Conservation (phyloP, 2,888 invertebrate genomes). For the Luperina nickerlii region DNA sequence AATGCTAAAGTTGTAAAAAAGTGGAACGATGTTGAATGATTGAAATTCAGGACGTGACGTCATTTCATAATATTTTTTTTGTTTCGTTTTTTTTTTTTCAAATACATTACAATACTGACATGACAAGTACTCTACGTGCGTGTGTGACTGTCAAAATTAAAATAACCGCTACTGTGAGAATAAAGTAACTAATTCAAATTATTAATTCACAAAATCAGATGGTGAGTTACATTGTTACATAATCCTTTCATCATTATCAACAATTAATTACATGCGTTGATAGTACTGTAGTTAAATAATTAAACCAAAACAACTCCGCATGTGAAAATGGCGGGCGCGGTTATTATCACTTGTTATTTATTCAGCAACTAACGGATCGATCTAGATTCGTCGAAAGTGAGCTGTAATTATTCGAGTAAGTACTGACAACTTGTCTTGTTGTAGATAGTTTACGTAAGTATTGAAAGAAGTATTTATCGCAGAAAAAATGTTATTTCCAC, state of each 20-base stretch:
- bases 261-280: conserved; percentile 4
- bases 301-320: conserved; percentile 42
- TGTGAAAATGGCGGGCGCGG: conserved; percentile 61
- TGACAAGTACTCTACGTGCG: background rate
- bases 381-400: conserved; percentile 48
- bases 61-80: conserved; percentile 52
- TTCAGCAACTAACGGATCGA: conserved; percentile 39
- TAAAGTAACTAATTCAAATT: conserved; percentile 12
- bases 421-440: conserved; percentile 10
- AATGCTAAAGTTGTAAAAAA: conserved; percentile 49
- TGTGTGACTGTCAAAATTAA: background rate
- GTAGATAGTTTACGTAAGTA: conserved; percentile 2
- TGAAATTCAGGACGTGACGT: conserved; percentile 72
- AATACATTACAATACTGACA: no score
- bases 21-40: conserved; percentile 52
- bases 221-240: conserved; percentile 57
- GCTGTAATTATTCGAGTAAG: conserved; percentile 9
- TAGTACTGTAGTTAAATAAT: conserved; percentile 17
- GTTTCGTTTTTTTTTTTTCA: background rate
- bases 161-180: background rate
- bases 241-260: conserved; percentile 34
- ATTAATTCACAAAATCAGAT: conserved; percentile 5
- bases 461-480: background rate
- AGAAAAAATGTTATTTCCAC: conserved; percentile 21
- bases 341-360: conserved; percentile 42